Percentiles rank a stretch among this genome's conserved stretches.
These are phyloP conservation scores for Catostomus latipinnis DNA, from an alignment of 2,797 vertebrate genomes.

Conservation along the genomic window DNA sequence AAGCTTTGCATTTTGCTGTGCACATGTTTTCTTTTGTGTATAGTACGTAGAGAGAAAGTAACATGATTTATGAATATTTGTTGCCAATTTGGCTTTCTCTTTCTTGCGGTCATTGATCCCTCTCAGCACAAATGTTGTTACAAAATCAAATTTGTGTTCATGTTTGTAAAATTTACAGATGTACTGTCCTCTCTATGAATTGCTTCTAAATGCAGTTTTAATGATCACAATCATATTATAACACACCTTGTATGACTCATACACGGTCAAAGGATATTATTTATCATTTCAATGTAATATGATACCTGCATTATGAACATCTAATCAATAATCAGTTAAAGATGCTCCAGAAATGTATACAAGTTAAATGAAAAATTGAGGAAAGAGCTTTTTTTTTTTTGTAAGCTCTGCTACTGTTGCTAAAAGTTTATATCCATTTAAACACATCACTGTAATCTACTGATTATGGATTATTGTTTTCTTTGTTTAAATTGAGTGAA, in stretches of 20 bases:
- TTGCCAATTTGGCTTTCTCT: conserved; percentile 61
- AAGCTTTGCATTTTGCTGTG: conserved; percentile 52
- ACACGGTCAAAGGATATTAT: neutral
- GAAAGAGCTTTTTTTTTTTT: conserved; percentile 39
- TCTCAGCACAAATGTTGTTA: conserved; percentile 18
- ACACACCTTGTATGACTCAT: conserved; percentile 5
- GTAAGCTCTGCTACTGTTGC: conserved; percentile 1
- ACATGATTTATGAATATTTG: conserved; percentile 60
- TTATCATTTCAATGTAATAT: conserved; percentile 14
- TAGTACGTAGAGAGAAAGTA: conserved; percentile 44
- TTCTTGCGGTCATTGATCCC: conserved; percentile 18
- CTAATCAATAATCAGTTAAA: conserved; percentile 1
- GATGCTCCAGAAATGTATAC: conserved; percentile 13
- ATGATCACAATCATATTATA: neutral
- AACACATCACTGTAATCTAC: neutral
- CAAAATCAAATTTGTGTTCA: conserved; percentile 33
- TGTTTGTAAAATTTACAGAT: conserved; percentile 27
- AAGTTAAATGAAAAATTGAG: neutral
- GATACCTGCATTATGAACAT: conserved; percentile 24
- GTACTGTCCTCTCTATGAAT: conserved; percentile 24
- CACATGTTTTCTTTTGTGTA: conserved; percentile 11
- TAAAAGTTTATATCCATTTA: conserved; percentile 6
- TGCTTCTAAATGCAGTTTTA: conserved; percentile 1
- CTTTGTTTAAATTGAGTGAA: conserved; percentile 25
- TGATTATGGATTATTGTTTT: conserved; percentile 8